These are phyloP conservation scores for Phocoena phocoena DNA, from an alignment of 2,113 vertebrate genomes.

Conservation along the genomic window DNA sequence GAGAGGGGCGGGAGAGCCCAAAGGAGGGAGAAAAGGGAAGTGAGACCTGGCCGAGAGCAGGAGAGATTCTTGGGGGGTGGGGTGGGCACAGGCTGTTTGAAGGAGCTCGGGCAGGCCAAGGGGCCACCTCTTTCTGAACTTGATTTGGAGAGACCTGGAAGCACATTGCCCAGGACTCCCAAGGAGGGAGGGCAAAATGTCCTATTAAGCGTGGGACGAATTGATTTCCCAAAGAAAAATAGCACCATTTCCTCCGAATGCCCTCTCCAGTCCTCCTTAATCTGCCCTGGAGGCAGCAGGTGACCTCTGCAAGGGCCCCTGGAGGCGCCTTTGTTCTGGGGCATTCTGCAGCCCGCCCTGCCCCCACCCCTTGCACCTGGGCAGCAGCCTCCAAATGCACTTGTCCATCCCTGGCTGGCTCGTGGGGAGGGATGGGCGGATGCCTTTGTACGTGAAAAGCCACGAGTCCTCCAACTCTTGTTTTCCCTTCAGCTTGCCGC, in stretches of 20 bases:
- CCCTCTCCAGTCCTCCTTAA: slow-evolving; percentile 36
- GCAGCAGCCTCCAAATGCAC: not conserved
- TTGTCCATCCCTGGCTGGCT: not conserved
- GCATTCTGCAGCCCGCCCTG: not conserved
- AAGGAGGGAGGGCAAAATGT: not conserved
- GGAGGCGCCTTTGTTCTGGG: slow-evolving; percentile 61
- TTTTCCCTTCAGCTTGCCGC: not conserved
- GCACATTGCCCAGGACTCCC: not conserved
- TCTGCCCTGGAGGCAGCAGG: slow-evolving; percentile 62
- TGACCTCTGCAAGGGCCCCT: slow-evolving; percentile 48
- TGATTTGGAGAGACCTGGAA: not conserved
- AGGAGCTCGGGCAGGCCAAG: not conserved
- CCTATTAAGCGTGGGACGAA: slow-evolving; percentile 45
- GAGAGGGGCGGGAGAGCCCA: not conserved
- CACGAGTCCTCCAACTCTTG: not conserved
- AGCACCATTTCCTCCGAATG: slow-evolving; percentile 46
- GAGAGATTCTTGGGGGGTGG: not conserved
- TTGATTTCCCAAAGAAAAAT: slow-evolving; percentile 56
- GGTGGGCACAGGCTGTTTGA: not conserved
- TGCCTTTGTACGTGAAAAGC: slow-evolving; percentile 25
- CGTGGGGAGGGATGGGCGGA: not conserved
- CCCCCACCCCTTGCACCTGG: slow-evolving; percentile 56
- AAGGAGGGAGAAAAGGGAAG: not conserved
- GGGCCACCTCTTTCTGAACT: not conserved
- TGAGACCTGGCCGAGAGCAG: not conserved